phyloP scores from a whole-genome alignment of 2,113 vertebrate species.

The Apeltes quadracus region DNA sequence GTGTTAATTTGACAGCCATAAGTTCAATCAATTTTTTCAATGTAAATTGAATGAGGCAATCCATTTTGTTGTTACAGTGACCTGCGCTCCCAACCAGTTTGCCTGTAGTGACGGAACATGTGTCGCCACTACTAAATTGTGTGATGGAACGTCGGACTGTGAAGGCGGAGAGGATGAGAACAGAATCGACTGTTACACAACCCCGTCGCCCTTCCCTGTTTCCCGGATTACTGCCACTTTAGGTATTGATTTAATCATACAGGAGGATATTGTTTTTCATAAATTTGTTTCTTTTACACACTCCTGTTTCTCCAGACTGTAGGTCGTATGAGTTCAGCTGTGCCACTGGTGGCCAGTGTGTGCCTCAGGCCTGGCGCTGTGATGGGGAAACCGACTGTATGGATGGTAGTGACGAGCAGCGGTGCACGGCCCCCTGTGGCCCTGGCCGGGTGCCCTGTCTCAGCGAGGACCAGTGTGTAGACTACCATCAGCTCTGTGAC shows the following conservation, averaged over 20 bases:
- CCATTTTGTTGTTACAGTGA: slow-evolving; percentile 51
- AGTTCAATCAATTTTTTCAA: not conserved
- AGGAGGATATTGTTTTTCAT: not conserved
- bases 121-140: slow-evolving; percentile 64
- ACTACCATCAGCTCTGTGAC: slow-evolving; percentile 81
- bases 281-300: not conserved
- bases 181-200: slow-evolving; percentile 63
- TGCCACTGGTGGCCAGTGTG: slow-evolving; percentile 81
- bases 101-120: slow-evolving; percentile 81
- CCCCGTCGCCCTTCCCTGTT: slow-evolving; percentile 2
- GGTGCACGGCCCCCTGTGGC: slow-evolving; percentile 69
- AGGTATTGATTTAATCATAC: slow-evolving; percentile 26
- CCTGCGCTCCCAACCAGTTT: slow-evolving; percentile 78
- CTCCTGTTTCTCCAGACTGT: slow-evolving; percentile 61
- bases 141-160: slow-evolving; percentile 83
- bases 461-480: slow-evolving; percentile 80
- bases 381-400: slow-evolving; percentile 88
- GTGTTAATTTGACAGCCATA: not conserved
- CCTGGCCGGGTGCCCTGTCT: slow-evolving; percentile 75
- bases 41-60: not conserved
- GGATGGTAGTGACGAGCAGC: slow-evolving; percentile 84
- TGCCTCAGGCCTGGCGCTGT: slow-evolving; percentile 87
- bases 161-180: slow-evolving; percentile 81
- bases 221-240: not conserved
- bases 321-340: slow-evolving; percentile 83